A percentile compares a stretch with the other conserved stretches of the same genome.
These are phyloP conservation scores for Nemapogon koenigi DNA, from an alignment of 2,888 invertebrate species.

Conservation along the genomic window DNA sequence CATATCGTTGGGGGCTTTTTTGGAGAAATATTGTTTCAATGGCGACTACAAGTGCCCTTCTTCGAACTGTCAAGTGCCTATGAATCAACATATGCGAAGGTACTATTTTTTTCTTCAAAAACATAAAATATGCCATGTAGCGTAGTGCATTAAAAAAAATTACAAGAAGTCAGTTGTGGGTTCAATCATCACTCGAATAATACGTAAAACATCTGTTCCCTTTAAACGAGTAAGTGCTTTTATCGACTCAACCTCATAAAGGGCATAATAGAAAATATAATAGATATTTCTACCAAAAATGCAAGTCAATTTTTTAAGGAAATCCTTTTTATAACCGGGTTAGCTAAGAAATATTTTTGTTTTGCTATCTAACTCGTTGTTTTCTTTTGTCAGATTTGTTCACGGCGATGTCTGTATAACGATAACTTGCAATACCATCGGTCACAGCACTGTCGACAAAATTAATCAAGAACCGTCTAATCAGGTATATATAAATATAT, in stretches of 20 bases:
- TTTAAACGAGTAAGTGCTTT: too few species aligned
- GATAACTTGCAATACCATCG: slow-evolving; percentile 68
- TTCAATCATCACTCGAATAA: too few species aligned
- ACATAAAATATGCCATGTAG: not conserved
- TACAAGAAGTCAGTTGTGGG: not conserved
- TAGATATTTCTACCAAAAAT: too few species aligned
- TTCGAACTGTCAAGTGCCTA: slow-evolving; percentile 78
- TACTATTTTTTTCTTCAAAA: too few species aligned
- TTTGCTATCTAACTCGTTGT: not conserved
- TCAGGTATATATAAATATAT: slow-evolving; percentile 29
- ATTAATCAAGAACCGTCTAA: slow-evolving; percentile 40
- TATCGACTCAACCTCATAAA: too few species aligned
- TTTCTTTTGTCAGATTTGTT: slow-evolving; percentile 68
- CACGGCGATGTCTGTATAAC: slow-evolving; percentile 90
- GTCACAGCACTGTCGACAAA: slow-evolving; percentile 54
- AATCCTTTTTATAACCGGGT: too few species aligned
- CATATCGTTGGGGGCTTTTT: slow-evolving; percentile 91
- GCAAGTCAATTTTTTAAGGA: too few species aligned
- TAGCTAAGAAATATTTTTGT: too few species aligned
- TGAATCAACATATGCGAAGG: slow-evolving; percentile 86
- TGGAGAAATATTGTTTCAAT: slow-evolving; percentile 92
- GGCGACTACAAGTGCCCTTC: slow-evolving; percentile 84
- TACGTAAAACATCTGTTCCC: too few species aligned
- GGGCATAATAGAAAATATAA: too few species aligned
- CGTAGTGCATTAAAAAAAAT: slow-evolving; percentile 1